Conservation (phyloP, 2,113 vertebrate species). For the Pollachius pollachius region DNA sequence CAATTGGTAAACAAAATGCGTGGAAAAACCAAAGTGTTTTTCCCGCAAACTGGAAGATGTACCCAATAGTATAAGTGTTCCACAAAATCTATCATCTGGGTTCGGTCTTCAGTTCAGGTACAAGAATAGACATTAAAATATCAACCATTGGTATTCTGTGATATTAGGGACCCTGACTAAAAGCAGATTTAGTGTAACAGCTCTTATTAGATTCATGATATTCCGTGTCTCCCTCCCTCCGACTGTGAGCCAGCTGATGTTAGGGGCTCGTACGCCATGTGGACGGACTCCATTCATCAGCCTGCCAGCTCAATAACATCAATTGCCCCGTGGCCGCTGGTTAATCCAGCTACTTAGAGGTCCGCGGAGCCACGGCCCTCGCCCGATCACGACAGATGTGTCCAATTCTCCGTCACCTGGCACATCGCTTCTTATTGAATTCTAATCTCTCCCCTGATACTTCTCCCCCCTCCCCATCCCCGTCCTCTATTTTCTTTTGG, state of each 20-base stretch:
- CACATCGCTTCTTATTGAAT: conserved; percentile 33
- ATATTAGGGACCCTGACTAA: too few species aligned
- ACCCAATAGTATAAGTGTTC: too few species aligned
- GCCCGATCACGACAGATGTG: conserved; percentile 58
- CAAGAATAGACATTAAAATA: too few species aligned
- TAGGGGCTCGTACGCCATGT: conserved; percentile 32
- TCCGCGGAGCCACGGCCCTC: conserved; percentile 41
- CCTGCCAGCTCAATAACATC: conserved; percentile 63
- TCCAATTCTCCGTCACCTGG: conserved; percentile 38
- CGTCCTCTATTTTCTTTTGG: neutral
- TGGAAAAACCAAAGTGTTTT: too few species aligned
- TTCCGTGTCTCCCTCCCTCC: too few species aligned
- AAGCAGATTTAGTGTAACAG: too few species aligned
- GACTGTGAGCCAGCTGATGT: conserved; percentile 21
- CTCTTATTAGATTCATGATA: too few species aligned
- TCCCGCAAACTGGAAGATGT: too few species aligned
- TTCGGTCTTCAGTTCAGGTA: too few species aligned
- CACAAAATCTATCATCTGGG: too few species aligned
- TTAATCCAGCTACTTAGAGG: conserved; percentile 66
- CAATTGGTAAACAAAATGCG: too few species aligned
- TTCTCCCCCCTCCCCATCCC: conserved; percentile 16
- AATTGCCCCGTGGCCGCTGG: conserved; percentile 55
- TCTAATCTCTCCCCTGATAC: conserved; percentile 28
- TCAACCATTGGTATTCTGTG: too few species aligned
- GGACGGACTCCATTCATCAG: conserved; percentile 63